Evolutionary conservation across 92 coral and sea anemone genomes (phyloP).

Genomic region (Epizoanthus stellaris): DNA sequence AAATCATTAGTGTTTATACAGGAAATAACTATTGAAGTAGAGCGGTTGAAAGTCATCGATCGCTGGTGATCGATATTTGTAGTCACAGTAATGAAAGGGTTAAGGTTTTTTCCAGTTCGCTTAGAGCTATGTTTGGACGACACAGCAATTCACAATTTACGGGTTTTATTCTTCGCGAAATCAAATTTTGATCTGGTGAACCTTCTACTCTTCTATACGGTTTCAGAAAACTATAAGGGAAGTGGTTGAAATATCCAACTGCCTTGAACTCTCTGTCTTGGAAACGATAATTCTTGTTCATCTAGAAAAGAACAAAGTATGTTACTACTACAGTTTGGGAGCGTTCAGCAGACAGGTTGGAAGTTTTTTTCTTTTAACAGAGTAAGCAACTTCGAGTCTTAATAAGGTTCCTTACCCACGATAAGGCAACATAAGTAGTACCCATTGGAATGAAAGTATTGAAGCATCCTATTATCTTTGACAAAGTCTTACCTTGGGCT

Average conservation of each 20-base stretch:
- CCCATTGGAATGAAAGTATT: neutral
- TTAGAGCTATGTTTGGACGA: neutral
- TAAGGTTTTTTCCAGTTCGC: neutral
- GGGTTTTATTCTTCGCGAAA: neutral
- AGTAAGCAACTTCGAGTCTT: constrained; percentile 5
- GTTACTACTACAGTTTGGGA: neutral
- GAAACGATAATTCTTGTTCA: neutral
- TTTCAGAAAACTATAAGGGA: neutral
- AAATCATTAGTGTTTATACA: too few relatives aligned
- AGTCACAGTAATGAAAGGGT: too few relatives aligned
- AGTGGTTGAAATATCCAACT: too few relatives aligned
- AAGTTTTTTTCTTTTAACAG: neutral
- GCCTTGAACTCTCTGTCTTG: neutral
- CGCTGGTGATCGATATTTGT: too few relatives aligned
- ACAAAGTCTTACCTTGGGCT: constrained; percentile 51
- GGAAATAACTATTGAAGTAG: too few relatives aligned
- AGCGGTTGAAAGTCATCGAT: too few relatives aligned
- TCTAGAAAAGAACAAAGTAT: constrained; percentile 7
- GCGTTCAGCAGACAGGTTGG: too few relatives aligned
- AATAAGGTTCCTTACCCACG: too few relatives aligned
- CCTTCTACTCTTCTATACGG: neutral
- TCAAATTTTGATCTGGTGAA: neutral
- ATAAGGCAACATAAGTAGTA: constrained; percentile 39
- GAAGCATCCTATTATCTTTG: constrained; percentile 3
- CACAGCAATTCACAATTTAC: neutral